Evolutionary conservation across 1,140 invertebrate genomes (phyloP), one percentile per base, ranked within the genome.

Genomic region (Olivierus martensii): DNA sequence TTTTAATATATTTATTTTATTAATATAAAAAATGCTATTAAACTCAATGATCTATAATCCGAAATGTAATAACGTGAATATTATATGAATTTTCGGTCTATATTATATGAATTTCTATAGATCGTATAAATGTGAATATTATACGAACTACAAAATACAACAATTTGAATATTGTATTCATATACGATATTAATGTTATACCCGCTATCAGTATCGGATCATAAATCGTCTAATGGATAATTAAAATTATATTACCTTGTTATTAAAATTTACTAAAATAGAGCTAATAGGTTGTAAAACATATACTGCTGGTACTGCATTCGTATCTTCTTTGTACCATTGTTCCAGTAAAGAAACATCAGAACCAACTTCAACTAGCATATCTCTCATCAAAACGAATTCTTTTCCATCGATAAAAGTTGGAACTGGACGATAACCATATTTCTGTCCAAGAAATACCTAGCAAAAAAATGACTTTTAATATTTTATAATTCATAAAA

Each of bases 391-490:
- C 73, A 90, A 74, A 57, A 86, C 82, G 45, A 98, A 74, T 65
- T 98, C 93, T 0, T 86, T 86, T 11, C 87, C 90, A 0, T 93
- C 68, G 41, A 98, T 91, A 64, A 91, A 89, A 0, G 92, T 94
- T 3, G 93, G 93, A 58, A 98, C 91, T 2, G 93, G 93, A 9
- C 94, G 77, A 65, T 97, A 98, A 4, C 94, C 94, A 68, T 98
- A 98, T 68, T 98, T 98, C 72, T 98, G 93, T 0, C 93, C 93
- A 1, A 97, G 72, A 65, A 98, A 95, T 18, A 94, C 90, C 76
- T 87, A 58, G 3, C 65, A 61, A 46, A 65, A 61, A 50, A 21
- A 3, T 21, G 3, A 18, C 38, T 39, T 39, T 39, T 12, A n/a
- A n/a, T n/a, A n/a, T n/a, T n/a, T n/a, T n/a, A n/a, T n/a, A n/a